These are phyloP conservation scores for cattle (Bos taurus) DNA, from an alignment of 2,113 vertebrate species.

Conservation along the genomic window ARS-UCD2.0 NC_037338.1:73731001-73731500, in stretches of 20 bases:
- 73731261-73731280: slow-evolving; percentile 1
- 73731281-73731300: not conserved
- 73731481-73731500: slow-evolving; percentile 18
- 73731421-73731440: not conserved
- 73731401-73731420: slow-evolving; percentile 7
- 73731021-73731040: not conserved
- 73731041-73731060: not conserved
- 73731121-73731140: not conserved
- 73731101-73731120: not conserved
- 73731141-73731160: not conserved
- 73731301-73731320: not conserved
- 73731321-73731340: not conserved
- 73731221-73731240: slow-evolving; percentile 1
- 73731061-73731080: not conserved
- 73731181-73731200: not conserved
- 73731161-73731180: not conserved
- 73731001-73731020: not conserved
- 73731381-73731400: not conserved
- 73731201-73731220: not conserved
- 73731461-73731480: not conserved
- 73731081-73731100: not conserved
- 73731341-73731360: not conserved
- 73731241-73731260: not conserved
- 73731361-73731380: slow-evolving; percentile 29
- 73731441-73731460: not conserved